A percentile compares a stretch with the other conserved stretches of the same genome.
Evolutionary conservation across 2,797 vertebrate species (phyloP).

Genomic region (Synaphobranchus kaupii): DNA sequence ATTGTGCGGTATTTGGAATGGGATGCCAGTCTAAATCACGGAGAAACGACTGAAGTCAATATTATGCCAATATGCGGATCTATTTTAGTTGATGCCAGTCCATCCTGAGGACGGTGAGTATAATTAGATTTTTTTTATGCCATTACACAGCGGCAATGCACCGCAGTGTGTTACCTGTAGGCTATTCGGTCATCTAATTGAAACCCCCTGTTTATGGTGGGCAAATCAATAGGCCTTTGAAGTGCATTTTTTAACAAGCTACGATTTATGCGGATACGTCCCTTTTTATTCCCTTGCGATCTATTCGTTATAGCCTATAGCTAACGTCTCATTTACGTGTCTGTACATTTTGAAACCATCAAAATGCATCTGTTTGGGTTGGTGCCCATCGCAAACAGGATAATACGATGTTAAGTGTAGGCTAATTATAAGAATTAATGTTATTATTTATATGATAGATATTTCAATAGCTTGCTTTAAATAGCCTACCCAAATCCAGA

Average conservation of each 20-base stretch:
- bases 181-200: not conserved
- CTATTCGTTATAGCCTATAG: not conserved
- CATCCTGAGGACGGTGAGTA: constrained; percentile 69
- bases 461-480: not conserved
- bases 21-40: constrained; percentile 48
- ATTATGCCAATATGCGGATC: constrained; percentile 64
- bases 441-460: not conserved
- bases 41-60: constrained; percentile 41
- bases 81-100: constrained; percentile 64
- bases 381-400: not conserved
- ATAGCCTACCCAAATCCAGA: not conserved
- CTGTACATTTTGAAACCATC: not conserved
- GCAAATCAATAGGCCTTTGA: not conserved
- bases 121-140: not conserved
- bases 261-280: not conserved
- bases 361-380: not conserved
- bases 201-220: not conserved
- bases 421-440: too few relatives aligned
- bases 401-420: not conserved
- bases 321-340: not conserved
- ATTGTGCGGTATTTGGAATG: constrained; percentile 53
- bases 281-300: not conserved
- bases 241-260: not conserved
- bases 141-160: not conserved
- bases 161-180: not conserved